Evolutionary conservation across 2,888 invertebrate species (phyloP).

Genomic region (Latheticus oryzae): DNA sequence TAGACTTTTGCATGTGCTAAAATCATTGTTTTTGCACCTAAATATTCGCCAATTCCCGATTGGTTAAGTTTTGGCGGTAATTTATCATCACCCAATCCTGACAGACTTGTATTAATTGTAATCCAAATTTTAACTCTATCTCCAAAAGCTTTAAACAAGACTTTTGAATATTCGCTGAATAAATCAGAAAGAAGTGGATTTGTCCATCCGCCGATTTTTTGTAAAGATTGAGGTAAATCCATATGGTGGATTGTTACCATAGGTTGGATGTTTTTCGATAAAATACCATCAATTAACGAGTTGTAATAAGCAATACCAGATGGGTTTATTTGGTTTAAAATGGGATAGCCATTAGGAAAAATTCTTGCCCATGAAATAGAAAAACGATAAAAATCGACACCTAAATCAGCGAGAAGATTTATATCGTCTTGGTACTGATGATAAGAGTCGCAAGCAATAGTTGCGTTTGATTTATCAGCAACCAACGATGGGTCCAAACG

Average conservation of each 20-base stretch:
- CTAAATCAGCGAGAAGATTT: slow-evolving; percentile 72
- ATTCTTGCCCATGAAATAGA: slow-evolving; percentile 83
- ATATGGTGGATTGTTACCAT: slow-evolving; percentile 73
- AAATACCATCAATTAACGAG: slow-evolving; percentile 77
- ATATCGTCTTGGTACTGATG: slow-evolving; percentile 75
- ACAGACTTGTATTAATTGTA: slow-evolving; percentile 75
- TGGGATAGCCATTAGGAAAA: slow-evolving; percentile 75
- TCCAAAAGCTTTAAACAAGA: slow-evolving; percentile 70
- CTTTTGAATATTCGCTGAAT: slow-evolving; percentile 70
- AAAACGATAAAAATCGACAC: slow-evolving; percentile 77
- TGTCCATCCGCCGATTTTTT: slow-evolving; percentile 74
- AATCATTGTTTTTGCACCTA: slow-evolving; percentile 74
- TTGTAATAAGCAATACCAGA: slow-evolving; percentile 82
- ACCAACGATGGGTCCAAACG: slow-evolving; percentile 69
- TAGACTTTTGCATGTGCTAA: slow-evolving; percentile 77
- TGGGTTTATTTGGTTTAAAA: slow-evolving; percentile 75
- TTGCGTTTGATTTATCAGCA: slow-evolving; percentile 70
- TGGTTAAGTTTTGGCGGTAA: slow-evolving; percentile 69
- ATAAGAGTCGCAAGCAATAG: slow-evolving; percentile 78
- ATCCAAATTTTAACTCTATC: slow-evolving; percentile 74
- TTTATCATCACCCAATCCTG: slow-evolving; percentile 67
- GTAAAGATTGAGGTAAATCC: slow-evolving; percentile 52
- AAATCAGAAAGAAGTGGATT: slow-evolving; percentile 72
- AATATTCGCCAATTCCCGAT: slow-evolving; percentile 72
- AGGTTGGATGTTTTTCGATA: slow-evolving; percentile 69